Percentiles rank a stretch among this genome's conserved stretches.
phyloP scores from a whole-genome alignment of 30 jellyfish, hydroid and myxozoan species.

The Pelagia noctiluca region DNA sequence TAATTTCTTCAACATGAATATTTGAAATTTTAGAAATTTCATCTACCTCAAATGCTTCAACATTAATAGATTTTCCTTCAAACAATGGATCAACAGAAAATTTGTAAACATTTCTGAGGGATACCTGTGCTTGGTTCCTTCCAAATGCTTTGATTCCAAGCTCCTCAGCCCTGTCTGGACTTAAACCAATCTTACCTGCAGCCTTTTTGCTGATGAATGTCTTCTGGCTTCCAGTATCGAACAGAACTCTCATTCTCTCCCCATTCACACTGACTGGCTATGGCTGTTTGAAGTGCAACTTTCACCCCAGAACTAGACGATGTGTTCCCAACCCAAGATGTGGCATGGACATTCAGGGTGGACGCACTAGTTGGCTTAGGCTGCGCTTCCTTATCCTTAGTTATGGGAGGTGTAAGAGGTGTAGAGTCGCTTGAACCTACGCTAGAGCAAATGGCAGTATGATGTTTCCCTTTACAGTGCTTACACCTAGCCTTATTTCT shows the following conservation, averaged over 20 bases:
- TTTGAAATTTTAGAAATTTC: slow-evolving; percentile 41
- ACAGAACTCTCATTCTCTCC: neutral
- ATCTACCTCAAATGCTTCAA: slow-evolving; percentile 64
- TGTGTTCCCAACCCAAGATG: neutral
- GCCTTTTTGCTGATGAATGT: slow-evolving; percentile 49
- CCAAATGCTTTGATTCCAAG: slow-evolving; percentile 66
- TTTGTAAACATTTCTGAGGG: slow-evolving; percentile 46
- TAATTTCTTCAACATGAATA: slow-evolving; percentile 37
- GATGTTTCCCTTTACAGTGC: slow-evolving; percentile 45
- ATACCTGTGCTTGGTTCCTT: slow-evolving; percentile 55
- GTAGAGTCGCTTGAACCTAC: neutral
- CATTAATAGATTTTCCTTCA: slow-evolving; percentile 7
- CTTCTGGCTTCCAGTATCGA: slow-evolving; percentile 70
- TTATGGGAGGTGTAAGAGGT: no score
- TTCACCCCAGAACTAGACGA: neutral
- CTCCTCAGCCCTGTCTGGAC: slow-evolving; percentile 69
- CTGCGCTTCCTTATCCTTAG: neutral
- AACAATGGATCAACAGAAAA: slow-evolving; percentile 33
- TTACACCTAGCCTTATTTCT: neutral
- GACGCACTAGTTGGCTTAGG: neutral
- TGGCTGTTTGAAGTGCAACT: neutral
- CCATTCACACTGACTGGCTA: neutral
- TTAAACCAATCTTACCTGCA: slow-evolving; percentile 40
- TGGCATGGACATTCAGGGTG: neutral
- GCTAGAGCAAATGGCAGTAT: neutral